Percentiles rank a stretch among this genome's conserved stretches.
Conservation (phyloP, 2,113 vertebrate species). For the Petroica traversi region DNA sequence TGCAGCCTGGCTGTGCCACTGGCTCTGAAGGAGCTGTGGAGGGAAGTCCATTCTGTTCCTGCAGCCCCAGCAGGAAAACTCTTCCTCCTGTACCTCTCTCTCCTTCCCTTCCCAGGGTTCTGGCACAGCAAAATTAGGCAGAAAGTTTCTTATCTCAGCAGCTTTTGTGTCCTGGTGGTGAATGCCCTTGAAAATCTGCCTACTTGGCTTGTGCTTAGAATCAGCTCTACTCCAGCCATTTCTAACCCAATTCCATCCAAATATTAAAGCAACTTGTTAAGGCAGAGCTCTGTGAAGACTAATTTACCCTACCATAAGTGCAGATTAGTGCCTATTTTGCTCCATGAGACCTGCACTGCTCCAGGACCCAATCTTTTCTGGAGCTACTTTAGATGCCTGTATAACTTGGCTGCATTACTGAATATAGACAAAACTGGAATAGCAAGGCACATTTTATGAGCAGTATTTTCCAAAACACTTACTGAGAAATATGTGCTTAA, state of each 20-base stretch:
- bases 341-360: not conserved
- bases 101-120: not conserved
- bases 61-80: not conserved
- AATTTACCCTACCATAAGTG: not conserved
- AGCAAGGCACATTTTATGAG: not conserved
- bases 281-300: not conserved
- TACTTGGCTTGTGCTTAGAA: slow-evolving; percentile 23
- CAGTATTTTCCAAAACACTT: not conserved
- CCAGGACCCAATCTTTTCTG: not conserved
- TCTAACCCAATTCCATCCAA: slow-evolving; percentile 3
- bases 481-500: not conserved
- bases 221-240: slow-evolving; percentile 1
- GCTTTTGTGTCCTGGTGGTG: slow-evolving; percentile 6
- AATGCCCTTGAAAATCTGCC: slow-evolving; percentile 51
- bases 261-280: not conserved
- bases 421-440: slow-evolving; percentile 20
- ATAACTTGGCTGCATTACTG: not conserved
- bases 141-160: slow-evolving; percentile 41
- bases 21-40: not conserved
- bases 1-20: not conserved
- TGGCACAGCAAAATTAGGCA: slow-evolving; percentile 18
- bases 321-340: not conserved
- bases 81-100: not conserved
- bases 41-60: not conserved
- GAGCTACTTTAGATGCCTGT: not conserved